phyloP scores from a whole-genome alignment of 1,140 invertebrate species.

The Ladona fulva region DNA sequence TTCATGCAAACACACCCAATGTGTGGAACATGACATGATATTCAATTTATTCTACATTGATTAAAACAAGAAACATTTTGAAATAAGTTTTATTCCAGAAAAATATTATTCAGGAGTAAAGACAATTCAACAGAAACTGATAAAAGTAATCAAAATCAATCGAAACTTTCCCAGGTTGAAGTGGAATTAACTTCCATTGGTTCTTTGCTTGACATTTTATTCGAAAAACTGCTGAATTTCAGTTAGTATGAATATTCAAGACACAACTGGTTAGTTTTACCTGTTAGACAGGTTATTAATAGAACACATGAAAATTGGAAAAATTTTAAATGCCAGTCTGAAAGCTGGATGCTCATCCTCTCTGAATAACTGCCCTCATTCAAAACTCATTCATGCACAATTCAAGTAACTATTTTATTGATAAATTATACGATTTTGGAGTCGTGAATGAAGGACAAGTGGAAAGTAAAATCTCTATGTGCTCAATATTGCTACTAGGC shows the following conservation, averaged over 20 bases:
- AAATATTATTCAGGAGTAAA: slow-evolving; percentile 19
- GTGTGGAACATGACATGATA: too few relatives aligned
- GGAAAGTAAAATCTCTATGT: background rate
- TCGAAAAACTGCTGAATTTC: background rate
- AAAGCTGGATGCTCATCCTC: too few relatives aligned
- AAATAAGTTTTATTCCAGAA: background rate
- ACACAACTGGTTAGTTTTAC: too few relatives aligned
- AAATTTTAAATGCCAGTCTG: too few relatives aligned
- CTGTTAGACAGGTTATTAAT: too few relatives aligned
- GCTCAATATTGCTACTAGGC: slow-evolving; percentile 10
- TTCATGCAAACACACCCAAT: too few relatives aligned
- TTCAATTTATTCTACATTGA: too few relatives aligned
- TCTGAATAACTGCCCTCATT: background rate
- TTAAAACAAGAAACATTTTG: background rate
- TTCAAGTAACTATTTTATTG: slow-evolving; percentile 20
- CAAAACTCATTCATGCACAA: slow-evolving; percentile 12
- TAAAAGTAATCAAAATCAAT: slow-evolving; percentile 14
- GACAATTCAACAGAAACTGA: slow-evolving; percentile 14
- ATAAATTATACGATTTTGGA: slow-evolving; percentile 20
- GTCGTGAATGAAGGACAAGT: background rate
- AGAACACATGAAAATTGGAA: too few relatives aligned
- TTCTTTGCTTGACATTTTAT: background rate
- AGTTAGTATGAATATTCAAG: too few relatives aligned
- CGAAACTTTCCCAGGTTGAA: background rate
- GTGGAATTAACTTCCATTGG: too few relatives aligned